Base-by-base conservation (phyloP, 2,797 vertebrate species). In the Anguilla marmorata region DNA sequence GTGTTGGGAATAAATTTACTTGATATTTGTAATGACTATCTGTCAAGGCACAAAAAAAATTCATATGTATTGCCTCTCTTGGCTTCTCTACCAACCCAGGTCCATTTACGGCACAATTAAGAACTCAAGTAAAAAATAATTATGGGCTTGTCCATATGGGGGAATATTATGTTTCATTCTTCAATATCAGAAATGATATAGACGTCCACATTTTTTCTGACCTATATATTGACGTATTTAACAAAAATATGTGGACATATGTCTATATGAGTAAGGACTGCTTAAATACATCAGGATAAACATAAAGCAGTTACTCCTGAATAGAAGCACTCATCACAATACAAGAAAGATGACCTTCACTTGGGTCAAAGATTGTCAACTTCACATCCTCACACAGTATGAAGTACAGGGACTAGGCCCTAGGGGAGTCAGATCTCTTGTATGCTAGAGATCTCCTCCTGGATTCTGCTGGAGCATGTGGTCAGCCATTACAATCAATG, bases 211-310 rank as follows among this genome's bases (percentile, higher is more conserved):
- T 76, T 52, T 27, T 48, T 37, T 30, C 66, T 89, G 87, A 86
- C 56, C 85, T 86, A 88, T 76, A 89, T 87, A 90, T 87, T 69
- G 86, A 66, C 89, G 76, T 82, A 86, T 88, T 79, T 86, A 88
- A 88, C 58, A 86, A 86, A 89, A 90, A 90, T 89, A 90, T 79
- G 89, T 76, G 87, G 84, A 84, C 58, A 86, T 87, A 48, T 76
- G 27, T 60, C 56, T 80, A 6, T 84, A 74, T 86, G 84, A 82
- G 63, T 19, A 83, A 50, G 48, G 19, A 84, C 45, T 84, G 37
- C 24, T 84, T 1, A 76, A 41, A 41, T 76, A 76, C 72, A 76
- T 76, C 72, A 76, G 14, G 48, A 87, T 21, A n/a, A 14, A 82
- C 63, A 33, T 79, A 14, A 63, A 87, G 12, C 33, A 60, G 56